Base-by-base conservation (phyloP, 2,113 vertebrate genomes). In the Brachyistius frenatus region DNA sequence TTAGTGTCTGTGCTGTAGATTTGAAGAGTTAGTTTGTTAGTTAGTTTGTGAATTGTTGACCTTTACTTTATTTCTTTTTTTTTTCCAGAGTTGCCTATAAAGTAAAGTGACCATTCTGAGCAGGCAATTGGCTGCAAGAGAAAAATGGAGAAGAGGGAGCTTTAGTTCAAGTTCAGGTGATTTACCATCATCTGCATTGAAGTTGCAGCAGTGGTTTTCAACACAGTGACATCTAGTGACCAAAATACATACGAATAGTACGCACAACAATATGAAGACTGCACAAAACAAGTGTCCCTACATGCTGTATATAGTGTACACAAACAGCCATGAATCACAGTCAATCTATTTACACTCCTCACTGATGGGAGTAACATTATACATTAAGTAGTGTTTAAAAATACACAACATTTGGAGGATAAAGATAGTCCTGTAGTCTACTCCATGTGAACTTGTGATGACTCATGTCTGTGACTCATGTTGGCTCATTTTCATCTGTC, bases 21-120 rank as follows among this genome's bases (percentile, higher is more conserved):
- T 71, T 67, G 52, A 72, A 69, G 41, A 75, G 65, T 60, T 8
- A 10, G 14, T n/a, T n/a, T n/a, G n/a, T n/a, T n/a, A n/a, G n/a
- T n/a, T n/a, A n/a, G n/a, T 80, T 14, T 50, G 65, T 67, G 56
- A 66, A n/a, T 63, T 86, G 62, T 81, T 70, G 35, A 78, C 58
- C 53, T 85, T 79, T 74, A 8, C 46, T 49, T 50, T 23, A 23
- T 23, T 23, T 23, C 23, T 53, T 66, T 41, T 56, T 49, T 3
- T 52, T 52, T 16, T 5, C 50, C 6, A 37, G 32, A 50, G 47
- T 37, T 33, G 49, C 39, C 54, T 30, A 2, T 61, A 30, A 69
- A 84, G 52, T 82, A 55, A 77, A 84, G 66, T 4, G 6, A 65
- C 47, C 15, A 15, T 68, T 55, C n/a, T 55, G 14, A 54, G 63